A percentile compares a stretch with the other conserved stretches of the same genome.
Evolutionary conservation across 1,140 invertebrate species (phyloP).

Genomic region (Drosophila subobscura): DNA sequence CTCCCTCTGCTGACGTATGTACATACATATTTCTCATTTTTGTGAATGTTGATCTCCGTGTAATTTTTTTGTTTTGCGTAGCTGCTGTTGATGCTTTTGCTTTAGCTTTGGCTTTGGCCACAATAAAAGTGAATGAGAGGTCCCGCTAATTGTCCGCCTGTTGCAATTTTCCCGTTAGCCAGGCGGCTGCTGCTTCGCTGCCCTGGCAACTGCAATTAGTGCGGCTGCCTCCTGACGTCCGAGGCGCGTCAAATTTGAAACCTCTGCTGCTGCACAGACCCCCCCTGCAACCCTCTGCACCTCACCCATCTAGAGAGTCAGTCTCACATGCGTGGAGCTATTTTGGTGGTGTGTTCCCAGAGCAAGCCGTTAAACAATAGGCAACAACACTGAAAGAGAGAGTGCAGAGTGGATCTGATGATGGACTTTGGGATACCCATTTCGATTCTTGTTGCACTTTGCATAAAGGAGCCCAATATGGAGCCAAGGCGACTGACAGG

Average conservation of each 20-base stretch:
- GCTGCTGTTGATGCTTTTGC: background rate
- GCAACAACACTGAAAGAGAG: background rate
- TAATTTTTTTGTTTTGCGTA: slow-evolving; percentile 14
- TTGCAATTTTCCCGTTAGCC: slow-evolving; percentile 41
- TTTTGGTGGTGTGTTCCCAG: slow-evolving; percentile 42
- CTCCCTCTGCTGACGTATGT: slow-evolving; percentile 34
- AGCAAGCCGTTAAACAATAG: slow-evolving; percentile 42
- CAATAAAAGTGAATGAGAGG: slow-evolving; percentile 35
- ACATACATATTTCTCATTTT: slow-evolving; percentile 21
- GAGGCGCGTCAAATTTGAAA: slow-evolving; percentile 68
- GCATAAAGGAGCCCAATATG: too few relatives aligned
- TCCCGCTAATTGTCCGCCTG: slow-evolving; percentile 49
- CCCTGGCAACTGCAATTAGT: slow-evolving; percentile 65
- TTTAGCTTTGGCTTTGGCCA: slow-evolving; percentile 21
- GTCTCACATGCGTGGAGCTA: slow-evolving; percentile 49
- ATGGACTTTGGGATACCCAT: background rate
- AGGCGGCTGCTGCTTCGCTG: background rate
- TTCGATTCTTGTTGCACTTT: too few relatives aligned
- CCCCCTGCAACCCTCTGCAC: background rate
- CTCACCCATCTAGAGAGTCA: slow-evolving; percentile 18
- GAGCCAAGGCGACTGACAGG: background rate
- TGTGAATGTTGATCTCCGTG: slow-evolving; percentile 37
- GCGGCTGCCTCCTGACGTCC: slow-evolving; percentile 46
- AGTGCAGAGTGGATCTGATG: background rate
- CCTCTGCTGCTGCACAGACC: slow-evolving; percentile 16